Percentiles rank a stretch among this genome's conserved stretches.
Conservation (phyloP, 2,797 vertebrate genomes). For the Sylvia borin region DNA sequence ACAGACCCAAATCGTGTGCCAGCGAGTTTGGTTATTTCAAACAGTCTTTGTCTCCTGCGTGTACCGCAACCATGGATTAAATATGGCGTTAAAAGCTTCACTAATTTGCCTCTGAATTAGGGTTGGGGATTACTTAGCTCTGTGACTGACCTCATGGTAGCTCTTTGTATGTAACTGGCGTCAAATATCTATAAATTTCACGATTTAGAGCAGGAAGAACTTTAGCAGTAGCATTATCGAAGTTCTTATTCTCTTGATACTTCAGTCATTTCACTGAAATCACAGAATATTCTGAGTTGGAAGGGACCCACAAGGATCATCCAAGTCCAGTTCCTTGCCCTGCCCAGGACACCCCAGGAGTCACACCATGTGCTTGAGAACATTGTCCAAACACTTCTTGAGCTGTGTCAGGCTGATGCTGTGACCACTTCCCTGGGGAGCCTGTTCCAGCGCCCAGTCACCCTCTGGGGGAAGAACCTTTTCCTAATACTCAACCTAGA, state of each 20-base stretch:
- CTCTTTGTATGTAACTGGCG: not conserved
- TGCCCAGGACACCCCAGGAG: not conserved
- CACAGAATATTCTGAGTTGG: not conserved
- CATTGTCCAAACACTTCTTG: accelerated
- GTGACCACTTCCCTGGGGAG: not conserved
- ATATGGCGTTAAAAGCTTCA: not conserved
- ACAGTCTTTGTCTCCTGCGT: not conserved
- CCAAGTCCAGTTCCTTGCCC: accelerated
- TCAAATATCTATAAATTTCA: not conserved
- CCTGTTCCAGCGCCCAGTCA: not conserved
- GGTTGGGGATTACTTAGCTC: not conserved
- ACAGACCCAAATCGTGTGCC: not conserved
- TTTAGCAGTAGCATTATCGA: not conserved
- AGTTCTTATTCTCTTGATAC: not conserved
- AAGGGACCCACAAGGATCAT: not conserved
- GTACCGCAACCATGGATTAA: not conserved
- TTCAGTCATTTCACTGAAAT: not conserved
- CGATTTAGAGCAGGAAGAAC: not conserved
- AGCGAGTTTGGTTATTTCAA: not conserved
- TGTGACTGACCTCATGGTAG: not conserved
- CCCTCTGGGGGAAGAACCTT: not conserved
- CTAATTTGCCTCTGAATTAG: not conserved
- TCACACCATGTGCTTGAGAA: not conserved
- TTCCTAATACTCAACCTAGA: not conserved
- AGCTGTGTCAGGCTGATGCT: not conserved